Base-by-base conservation (phyloP, 2,888 invertebrate genomes). In the Anodontia alba region DNA sequence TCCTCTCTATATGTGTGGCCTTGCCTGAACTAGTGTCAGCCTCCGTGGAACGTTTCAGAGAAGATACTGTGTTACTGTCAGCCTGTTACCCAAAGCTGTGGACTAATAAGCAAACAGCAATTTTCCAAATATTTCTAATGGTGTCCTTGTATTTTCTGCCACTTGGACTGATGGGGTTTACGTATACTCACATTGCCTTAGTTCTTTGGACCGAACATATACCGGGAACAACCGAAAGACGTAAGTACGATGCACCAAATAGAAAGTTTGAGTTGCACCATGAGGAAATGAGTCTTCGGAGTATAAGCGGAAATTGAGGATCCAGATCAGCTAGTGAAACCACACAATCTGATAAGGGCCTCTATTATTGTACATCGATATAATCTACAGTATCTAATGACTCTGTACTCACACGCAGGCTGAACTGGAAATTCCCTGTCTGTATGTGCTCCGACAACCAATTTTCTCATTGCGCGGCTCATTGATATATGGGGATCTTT, bases 81-180 rank as follows among this genome's bases (percentile, higher is more conserved):
- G 69, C 83, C 0, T 92, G 92, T 78, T 80, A 68, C 29, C 79
- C 79, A 20, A 88, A 90, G 5, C 79, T 76, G 1, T 75, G 80
- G 70, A 66, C 76, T 10, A 43, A 76, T 26, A 17, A 67, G 7
- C 73, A 73, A 20, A 76, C 87, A 68, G 82, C 84, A n/a, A 31
- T 87, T n/a, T 90, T 87, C 76, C 88, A 90, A 79, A 76, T 89
- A 5, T 85, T 87, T 42, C 81, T 89, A 5, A 86, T 89, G 69
- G 84, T 90, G 17, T 73, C 86, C 17, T 96, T 98, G 69, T 98
- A 98, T 95, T 96, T 97, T 83, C 95, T 97, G n/a, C 98, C 98
- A 10, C 78, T 90, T 57, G 76, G 73, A 12, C 79, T 93, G 33
- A 93, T 93, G 91, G 90, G 88, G n/a, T 88, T 90, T 74, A 88